A percentile compares a stretch with the other conserved stretches of the same genome.
Evolutionary conservation across 64 coral and sea anemone genomes (phyloP).

Genomic region (Anthopleura sola): DNA sequence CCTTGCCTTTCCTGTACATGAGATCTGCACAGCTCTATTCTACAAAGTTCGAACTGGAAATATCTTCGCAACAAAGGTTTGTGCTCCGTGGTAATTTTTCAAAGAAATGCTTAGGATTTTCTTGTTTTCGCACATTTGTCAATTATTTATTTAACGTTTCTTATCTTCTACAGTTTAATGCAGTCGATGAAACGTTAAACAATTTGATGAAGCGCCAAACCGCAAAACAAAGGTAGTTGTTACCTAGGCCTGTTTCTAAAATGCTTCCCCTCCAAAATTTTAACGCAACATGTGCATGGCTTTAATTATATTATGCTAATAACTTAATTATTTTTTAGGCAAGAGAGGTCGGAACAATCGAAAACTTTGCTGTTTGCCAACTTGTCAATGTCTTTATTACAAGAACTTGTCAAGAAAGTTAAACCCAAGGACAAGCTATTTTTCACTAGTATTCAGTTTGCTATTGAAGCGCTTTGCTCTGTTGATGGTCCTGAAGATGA

Average conservation of each 20-base stretch:
- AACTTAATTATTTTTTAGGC: background rate
- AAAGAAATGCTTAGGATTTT: too few relatives aligned
- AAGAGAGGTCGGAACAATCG: background rate
- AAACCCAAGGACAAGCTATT: background rate
- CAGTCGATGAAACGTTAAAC: background rate
- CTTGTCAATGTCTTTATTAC: background rate
- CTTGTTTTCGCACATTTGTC: too few relatives aligned
- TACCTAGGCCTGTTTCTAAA: background rate
- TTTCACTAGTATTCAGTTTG: background rate
- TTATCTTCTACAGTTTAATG: background rate
- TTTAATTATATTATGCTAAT: background rate
- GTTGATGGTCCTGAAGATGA: background rate
- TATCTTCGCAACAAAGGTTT: background rate
- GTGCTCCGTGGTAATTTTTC: too few relatives aligned
- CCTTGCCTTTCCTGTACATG: background rate
- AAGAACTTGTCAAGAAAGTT: background rate
- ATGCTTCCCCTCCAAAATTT: background rate
- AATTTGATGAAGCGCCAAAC: background rate
- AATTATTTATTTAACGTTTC: too few relatives aligned
- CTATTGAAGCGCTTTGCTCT: background rate
- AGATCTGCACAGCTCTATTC: slow-evolving; percentile 3
- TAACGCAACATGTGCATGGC: background rate
- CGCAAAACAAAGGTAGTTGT: background rate
- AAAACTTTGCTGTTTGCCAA: background rate
- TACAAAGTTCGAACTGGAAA: background rate